A percentile compares a stretch with the other conserved stretches of the same genome.
These are phyloP conservation scores for Rhipidura dahli DNA, from an alignment of 2,113 vertebrate genomes.

Conservation along the genomic window DNA sequence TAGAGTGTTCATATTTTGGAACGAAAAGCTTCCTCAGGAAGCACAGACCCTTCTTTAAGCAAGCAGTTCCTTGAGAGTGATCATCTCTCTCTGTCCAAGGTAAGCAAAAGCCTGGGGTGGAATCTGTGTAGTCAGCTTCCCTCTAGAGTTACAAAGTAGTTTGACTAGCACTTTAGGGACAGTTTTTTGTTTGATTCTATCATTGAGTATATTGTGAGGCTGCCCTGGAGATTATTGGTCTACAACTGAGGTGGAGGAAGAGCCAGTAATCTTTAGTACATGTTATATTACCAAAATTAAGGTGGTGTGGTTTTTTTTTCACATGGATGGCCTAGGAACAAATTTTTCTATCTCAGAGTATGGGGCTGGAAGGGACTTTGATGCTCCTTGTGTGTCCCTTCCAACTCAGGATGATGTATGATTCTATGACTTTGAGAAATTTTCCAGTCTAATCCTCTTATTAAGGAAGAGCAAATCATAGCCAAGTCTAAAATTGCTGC, in stretches of 20 bases:
- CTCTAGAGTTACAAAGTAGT: not conserved
- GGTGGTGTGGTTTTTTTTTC: not conserved
- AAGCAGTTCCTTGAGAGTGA: slow-evolving; percentile 75
- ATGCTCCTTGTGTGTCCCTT: not conserved
- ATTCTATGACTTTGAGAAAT: not conserved
- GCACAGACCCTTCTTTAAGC: slow-evolving; percentile 71
- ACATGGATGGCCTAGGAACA: not conserved
- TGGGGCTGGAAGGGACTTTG: not conserved
- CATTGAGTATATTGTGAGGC: not conserved
- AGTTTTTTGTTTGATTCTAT: not conserved
- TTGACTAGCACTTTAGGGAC: not conserved
- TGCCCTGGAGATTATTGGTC: not conserved
- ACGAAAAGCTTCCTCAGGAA: slow-evolving; percentile 72
- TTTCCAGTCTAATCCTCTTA: not conserved
- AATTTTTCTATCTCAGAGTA: not conserved
- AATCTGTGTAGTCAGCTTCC: not conserved
- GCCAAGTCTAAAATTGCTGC: not conserved
- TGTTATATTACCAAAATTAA: not conserved
- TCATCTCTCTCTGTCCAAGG: slow-evolving; percentile 70
- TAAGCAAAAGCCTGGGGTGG: slow-evolving; percentile 20
- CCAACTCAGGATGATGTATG: not conserved
- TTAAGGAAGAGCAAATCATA: not conserved
- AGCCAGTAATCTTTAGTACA: not conserved
- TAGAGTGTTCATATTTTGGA: slow-evolving; percentile 74
- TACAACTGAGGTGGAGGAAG: not conserved